These are phyloP conservation scores for Synodontis membranacea DNA, from an alignment of 2,113 vertebrate genomes.

Conservation along the genomic window DNA sequence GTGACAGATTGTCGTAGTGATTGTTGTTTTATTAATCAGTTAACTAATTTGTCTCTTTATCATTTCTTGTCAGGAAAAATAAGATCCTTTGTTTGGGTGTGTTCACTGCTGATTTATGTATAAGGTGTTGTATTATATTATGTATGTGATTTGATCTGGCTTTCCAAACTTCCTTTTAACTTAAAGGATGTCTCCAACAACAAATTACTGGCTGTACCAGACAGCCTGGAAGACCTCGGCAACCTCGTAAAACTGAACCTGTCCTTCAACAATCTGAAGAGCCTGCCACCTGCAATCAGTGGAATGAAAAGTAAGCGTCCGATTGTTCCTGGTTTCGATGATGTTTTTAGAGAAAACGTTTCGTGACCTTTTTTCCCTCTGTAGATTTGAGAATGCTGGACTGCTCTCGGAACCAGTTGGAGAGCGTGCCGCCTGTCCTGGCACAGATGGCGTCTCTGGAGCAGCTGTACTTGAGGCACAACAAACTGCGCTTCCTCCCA, in stretches of 20 bases:
- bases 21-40: neutral
- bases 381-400: constrained; percentile 88
- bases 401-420: constrained; percentile 88
- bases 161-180: constrained; percentile 32
- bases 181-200: constrained; percentile 90
- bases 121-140: neutral
- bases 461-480: constrained; percentile 88
- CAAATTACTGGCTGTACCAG: constrained; percentile 75
- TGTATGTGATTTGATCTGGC: neutral
- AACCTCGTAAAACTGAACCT: constrained; percentile 80
- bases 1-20: neutral
- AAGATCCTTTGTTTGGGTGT: constrained; percentile 3
- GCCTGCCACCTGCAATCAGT: constrained; percentile 80
- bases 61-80: neutral
- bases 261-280: constrained; percentile 80
- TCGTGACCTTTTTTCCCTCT: neutral
- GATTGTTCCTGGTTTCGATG: constrained; percentile 12
- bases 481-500: constrained; percentile 82
- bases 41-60: neutral
- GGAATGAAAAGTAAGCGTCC: constrained; percentile 81
- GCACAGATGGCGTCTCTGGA: constrained; percentile 84
- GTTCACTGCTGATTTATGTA: neutral
- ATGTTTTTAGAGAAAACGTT: neutral
- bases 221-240: constrained; percentile 75
- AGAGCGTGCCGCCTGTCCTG: constrained; percentile 77